Base-by-base conservation (phyloP, 1,140 invertebrate species). In the Polypedilum vanderplanki region DNA sequence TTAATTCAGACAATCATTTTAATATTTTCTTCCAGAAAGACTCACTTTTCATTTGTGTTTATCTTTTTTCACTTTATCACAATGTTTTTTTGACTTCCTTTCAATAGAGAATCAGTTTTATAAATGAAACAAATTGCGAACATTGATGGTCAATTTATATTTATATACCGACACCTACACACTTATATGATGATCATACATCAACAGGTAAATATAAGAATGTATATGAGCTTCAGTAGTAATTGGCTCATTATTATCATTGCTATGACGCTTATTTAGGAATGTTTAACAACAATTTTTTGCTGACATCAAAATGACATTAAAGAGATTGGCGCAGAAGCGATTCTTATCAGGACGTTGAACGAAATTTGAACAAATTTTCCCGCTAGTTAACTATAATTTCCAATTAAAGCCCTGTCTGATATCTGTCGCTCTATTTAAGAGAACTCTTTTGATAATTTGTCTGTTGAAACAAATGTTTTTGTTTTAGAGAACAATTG, bases 371-470 rank as follows among this genome's bases (percentile, higher is more conserved):
- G n/a, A n/a, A n/a, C n/a, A n/a, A n/a, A n/a, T n/a, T n/a, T n/a
- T n/a, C n/a, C n/a, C n/a, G n/a, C 64, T 67, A 17, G 9, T 67
- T 18, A 67, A 67, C 64, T 67, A 15, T 67, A 67, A 3, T n/a
- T 67, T 67, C 64, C 64, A 67, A 67, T 67, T 67, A 67, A 67
- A 46, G n/a, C n/a, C n/a, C n/a, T n/a, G n/a, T n/a, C n/a, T n/a
- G n/a, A n/a, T n/a, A n/a, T n/a, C n/a, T n/a, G n/a, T n/a, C n/a
- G n/a, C n/a, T n/a, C n/a, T n/a, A n/a, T n/a, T n/a, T n/a, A n/a
- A n/a, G n/a, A n/a, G n/a, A n/a, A n/a, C n/a, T n/a, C n/a, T n/a
- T n/a, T n/a, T n/a, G n/a, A n/a, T n/a, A n/a, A n/a, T n/a, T n/a
- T n/a, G n/a, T n/a, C n/a, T n/a, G n/a, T n/a, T n/a, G n/a, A n/a